phyloP scores from a whole-genome alignment of 2,888 invertebrate species.

The Peribatodes rhomboidaria region DNA sequence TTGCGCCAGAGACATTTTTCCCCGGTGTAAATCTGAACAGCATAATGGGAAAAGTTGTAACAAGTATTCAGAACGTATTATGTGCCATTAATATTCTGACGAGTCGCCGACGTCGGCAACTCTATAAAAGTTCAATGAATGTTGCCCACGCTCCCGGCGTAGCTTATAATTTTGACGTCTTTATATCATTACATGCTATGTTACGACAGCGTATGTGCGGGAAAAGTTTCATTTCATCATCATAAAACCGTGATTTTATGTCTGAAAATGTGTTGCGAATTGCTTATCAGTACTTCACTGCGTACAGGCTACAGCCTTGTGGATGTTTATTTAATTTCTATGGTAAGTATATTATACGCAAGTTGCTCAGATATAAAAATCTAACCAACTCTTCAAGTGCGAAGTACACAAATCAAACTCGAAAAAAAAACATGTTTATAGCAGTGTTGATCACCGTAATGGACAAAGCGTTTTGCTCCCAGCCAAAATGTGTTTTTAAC shows the following conservation, averaged over 20 bases:
- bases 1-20: constrained; percentile 72
- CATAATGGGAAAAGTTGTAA: constrained; percentile 86
- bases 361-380: constrained; percentile 1
- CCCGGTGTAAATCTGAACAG: constrained; percentile 75
- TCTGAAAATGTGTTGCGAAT: constrained; percentile 35
- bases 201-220: constrained; percentile 38
- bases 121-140: constrained; percentile 79
- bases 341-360: not conserved
- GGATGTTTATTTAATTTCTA: constrained; percentile 13
- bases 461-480: not conserved
- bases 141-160: constrained; percentile 54
- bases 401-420: not conserved
- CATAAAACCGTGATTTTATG: constrained; percentile 42
- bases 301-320: constrained; percentile 7
- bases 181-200: constrained; percentile 42
- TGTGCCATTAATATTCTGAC: constrained; percentile 83
- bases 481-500: not conserved
- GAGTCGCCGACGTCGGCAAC: constrained; percentile 71
- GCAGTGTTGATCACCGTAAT: not conserved
- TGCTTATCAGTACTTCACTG: constrained; percentile 23
- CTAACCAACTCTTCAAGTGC: not conserved
- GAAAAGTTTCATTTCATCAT: constrained; percentile 43
- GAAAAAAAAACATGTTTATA: not conserved
- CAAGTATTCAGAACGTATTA: constrained; percentile 84
- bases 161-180: constrained; percentile 62